phyloP scores from a whole-genome alignment of 2,113 vertebrate species.

The Pseudorhombus dupliciocellatus region DNA sequence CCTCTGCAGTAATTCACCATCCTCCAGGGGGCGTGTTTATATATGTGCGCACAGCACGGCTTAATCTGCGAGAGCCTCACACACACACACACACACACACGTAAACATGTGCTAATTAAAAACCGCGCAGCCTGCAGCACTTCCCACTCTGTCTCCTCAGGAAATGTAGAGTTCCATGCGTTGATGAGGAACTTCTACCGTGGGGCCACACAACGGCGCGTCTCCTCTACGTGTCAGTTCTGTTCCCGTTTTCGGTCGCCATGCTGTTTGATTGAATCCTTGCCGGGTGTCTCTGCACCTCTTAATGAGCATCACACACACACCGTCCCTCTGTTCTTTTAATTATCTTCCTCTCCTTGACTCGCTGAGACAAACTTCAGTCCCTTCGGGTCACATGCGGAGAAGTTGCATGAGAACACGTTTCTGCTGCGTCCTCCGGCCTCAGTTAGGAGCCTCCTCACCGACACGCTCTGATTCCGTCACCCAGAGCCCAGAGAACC shows the following conservation, averaged over 20 bases:
- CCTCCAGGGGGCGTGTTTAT: slow-evolving; percentile 49
- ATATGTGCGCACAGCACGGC: slow-evolving; percentile 39
- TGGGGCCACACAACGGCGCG: no score
- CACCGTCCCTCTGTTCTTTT: slow-evolving; percentile 32
- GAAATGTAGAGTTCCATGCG: no score
- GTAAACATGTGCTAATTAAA: slow-evolving; percentile 68
- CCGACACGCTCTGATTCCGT: no score
- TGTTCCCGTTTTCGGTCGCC: background rate
- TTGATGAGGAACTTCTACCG: no score
- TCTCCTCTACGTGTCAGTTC: background rate
- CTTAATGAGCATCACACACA: slow-evolving; percentile 42
- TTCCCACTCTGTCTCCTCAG: no score
- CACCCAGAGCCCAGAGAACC: no score
- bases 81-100: background rate
- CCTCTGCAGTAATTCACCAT: slow-evolving; percentile 28
- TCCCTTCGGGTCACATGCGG: slow-evolving; percentile 1
- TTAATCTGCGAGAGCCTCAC: background rate
- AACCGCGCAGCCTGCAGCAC: slow-evolving; percentile 28
- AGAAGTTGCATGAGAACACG: background rate
- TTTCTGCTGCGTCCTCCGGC: background rate
- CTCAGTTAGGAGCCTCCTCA: no score
- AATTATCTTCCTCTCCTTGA: slow-evolving; percentile 13
- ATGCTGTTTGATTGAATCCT: background rate
- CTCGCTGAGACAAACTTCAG: slow-evolving; percentile 15
- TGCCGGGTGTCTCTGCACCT: background rate